phyloP scores from a whole-genome alignment of 2,113 vertebrate genomes.

The Hippocampus zosterae region DNA sequence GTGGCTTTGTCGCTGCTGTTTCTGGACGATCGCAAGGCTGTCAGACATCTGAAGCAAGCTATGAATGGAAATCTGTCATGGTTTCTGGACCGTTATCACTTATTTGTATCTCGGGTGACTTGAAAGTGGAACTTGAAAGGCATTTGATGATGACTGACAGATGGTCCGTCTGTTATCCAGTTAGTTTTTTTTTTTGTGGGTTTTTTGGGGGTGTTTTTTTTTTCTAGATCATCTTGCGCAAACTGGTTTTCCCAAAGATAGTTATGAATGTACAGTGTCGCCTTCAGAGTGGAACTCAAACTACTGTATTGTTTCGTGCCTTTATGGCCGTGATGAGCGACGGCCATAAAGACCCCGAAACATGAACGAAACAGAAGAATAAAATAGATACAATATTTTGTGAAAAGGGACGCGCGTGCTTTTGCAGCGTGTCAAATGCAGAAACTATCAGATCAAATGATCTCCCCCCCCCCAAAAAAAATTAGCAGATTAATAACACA shows the following conservation, averaged over 20 bases:
- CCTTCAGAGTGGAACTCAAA: not conserved
- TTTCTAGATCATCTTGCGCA: conserved; percentile 25
- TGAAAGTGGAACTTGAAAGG: not conserved
- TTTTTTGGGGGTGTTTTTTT: not conserved
- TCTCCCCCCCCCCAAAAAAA: too few species aligned
- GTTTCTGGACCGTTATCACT: not conserved
- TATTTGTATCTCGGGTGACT: not conserved
- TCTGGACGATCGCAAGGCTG: not conserved
- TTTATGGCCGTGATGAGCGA: too few species aligned
- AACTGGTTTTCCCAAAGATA: not conserved
- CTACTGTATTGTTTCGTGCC: too few species aligned
- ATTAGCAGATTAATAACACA: too few species aligned
- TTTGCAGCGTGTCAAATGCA: too few species aligned
- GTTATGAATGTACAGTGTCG: not conserved
- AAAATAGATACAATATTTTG: too few species aligned
- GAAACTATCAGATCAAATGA: too few species aligned
- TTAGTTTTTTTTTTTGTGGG: not conserved
- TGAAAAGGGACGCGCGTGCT: too few species aligned
- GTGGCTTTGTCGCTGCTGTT: not conserved
- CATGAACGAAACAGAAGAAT: too few species aligned
- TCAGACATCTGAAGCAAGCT: not conserved
- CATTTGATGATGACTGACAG: conserved; percentile 1
- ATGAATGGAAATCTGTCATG: not conserved
- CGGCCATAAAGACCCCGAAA: too few species aligned
- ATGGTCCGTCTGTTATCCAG: conserved; percentile 16